Percentiles rank a stretch among this genome's conserved stretches.
Evolutionary conservation across 2,888 invertebrate genomes (phyloP).

Genomic region (Chrysolina americana): DNA sequence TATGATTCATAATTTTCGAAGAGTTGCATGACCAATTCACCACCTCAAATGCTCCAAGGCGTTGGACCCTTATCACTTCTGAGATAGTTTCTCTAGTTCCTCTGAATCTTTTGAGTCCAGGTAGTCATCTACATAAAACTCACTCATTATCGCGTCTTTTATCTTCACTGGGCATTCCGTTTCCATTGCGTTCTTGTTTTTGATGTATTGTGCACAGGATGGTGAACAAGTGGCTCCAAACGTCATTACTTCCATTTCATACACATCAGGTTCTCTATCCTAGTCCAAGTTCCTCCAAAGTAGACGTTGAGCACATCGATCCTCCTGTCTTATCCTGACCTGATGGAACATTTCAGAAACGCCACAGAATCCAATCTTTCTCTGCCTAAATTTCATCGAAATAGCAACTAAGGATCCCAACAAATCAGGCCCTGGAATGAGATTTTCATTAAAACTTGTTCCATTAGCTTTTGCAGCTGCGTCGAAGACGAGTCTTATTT

Average conservation of each 20-base stretch:
- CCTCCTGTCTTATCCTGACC: neutral
- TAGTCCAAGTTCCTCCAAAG: constrained; percentile 12
- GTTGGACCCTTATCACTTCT: neutral
- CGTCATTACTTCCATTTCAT: neutral
- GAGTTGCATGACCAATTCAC: neutral
- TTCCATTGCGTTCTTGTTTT: constrained; percentile 6
- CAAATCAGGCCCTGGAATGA: constrained; percentile 12
- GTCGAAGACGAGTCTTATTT: neutral
- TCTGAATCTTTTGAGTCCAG: neutral
- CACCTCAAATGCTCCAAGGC: neutral
- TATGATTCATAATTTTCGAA: neutral
- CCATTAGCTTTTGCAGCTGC: neutral
- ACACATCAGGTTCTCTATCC: constrained; percentile 1
- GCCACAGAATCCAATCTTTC: constrained; percentile 4
- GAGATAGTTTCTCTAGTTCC: neutral
- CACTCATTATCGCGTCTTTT: neutral
- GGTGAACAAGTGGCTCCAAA: neutral
- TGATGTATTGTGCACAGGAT: constrained; percentile 5
- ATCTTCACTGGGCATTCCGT: constrained; percentile 9
- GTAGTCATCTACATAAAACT: neutral
- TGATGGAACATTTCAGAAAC: constrained; percentile 23
- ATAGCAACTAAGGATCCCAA: constrained; percentile 1
- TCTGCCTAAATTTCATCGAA: neutral
- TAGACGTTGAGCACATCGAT: constrained; percentile 8
- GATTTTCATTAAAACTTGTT: constrained; percentile 15